Evolutionary conservation across 2,113 vertebrate species (phyloP), one percentile per base, ranked within the genome.

Genomic region (Plectropomus leopardus): DNA sequence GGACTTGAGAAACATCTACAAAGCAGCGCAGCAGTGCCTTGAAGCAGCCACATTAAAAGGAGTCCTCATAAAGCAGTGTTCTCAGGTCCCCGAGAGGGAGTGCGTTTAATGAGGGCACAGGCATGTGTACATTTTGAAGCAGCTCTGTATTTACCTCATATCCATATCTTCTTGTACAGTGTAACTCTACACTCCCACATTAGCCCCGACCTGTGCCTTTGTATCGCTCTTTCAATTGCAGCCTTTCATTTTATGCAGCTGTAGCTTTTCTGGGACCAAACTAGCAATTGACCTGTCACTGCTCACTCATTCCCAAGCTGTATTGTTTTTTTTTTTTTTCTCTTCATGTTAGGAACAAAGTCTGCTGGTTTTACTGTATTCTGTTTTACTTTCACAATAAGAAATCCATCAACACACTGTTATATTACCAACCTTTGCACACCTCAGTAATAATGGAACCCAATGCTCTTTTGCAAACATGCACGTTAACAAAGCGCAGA

Each of bases 1-100:
- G 57, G 61, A 78, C 87, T 76, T 83, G 45, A 84, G 81, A 89
- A 88, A 92, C 88, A 80, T 90, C 91, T 88, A 84, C 63, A 55
- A 95, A 91, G 82, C 76, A 57, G 76, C 75, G 60, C 67, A 47
- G 84, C 64, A 23, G 66, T 67, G 85, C 89, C 87, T 90, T 90
- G 76, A 83, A 87, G 90, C 79, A 83, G 4, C 5, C 66, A 55
- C 0, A 0, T 90, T 83, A 80, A 89, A 91, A 89, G 78, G 36
- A 82, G 75, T 82, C 75, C 60, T 82, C 82, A 67, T 76, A 79
- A 53, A 61, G 72, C 69, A 71, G 69, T 66, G 69, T 84, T 86
- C 80, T 80, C 16, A 0, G 54, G 59, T 84, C 73, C 81, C 65
- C 13, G 19, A 44, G 71, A 77, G 76, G 69, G 65, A 82, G 69